Conservation (phyloP, 1,140 invertebrate species). For the Pseudoatta argentina region DNA sequence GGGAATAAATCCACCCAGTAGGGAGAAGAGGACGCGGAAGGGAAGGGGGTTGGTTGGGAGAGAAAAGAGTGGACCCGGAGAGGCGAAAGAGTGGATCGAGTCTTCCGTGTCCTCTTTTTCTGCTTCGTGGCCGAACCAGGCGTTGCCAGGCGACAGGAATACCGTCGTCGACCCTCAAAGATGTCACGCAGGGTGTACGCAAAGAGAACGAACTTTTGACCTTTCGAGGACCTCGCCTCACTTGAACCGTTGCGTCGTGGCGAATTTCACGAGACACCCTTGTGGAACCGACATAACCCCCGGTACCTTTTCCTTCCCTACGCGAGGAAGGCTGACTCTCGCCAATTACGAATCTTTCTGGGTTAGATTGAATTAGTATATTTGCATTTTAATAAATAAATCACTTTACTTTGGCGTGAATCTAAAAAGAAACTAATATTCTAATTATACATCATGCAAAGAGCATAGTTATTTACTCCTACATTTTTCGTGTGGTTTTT, state of each 20-base stretch:
- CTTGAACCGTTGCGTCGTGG: constrained; percentile 55
- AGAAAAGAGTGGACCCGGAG: constrained; percentile 32
- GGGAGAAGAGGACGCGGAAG: not conserved
- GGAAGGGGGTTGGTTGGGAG: not conserved
- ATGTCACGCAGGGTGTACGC: constrained; percentile 67
- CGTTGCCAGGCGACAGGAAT: constrained; percentile 77
- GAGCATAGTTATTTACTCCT: too few relatives aligned
- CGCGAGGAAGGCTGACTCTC: not conserved
- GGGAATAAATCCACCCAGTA: constrained; percentile 64
- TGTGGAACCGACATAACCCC: constrained; percentile 20
- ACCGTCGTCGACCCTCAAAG: constrained; percentile 70
- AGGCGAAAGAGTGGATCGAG: constrained; percentile 13
- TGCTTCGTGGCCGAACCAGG: constrained; percentile 41
- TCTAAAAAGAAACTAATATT: not conserved
- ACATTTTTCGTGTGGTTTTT: too few relatives aligned
- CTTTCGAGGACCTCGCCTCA: constrained; percentile 69
- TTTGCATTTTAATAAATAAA: not conserved
- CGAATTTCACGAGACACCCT: constrained; percentile 37
- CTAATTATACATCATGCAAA: not conserved
- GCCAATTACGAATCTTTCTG: not conserved
- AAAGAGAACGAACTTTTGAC: constrained; percentile 78
- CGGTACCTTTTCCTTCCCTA: not conserved
- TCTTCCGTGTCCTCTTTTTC: constrained; percentile 27
- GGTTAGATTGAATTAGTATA: not conserved
- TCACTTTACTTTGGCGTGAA: too few relatives aligned